Conservation (phyloP, 2,797 vertebrate genomes). For the Myiotriccus ornatus region DNA sequence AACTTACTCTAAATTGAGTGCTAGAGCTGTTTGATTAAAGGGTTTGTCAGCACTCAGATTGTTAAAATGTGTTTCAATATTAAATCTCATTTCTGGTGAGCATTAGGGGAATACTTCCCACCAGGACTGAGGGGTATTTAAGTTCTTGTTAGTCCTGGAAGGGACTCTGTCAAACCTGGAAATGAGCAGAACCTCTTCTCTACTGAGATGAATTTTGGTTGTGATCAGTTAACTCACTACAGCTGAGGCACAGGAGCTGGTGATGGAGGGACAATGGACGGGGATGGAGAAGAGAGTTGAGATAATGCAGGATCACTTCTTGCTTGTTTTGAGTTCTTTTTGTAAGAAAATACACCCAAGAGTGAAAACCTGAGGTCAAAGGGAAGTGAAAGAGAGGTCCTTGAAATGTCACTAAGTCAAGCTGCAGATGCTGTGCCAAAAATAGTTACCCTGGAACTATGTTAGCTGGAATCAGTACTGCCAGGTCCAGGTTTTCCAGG, state of each 20-base stretch:
- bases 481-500: not conserved
- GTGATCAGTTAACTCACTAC: not conserved
- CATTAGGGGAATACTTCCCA: not conserved
- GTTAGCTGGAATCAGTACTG: not conserved
- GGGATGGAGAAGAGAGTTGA: not conserved
- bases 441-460: not conserved
- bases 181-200: not conserved
- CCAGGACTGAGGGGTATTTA: not conserved
- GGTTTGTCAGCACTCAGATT: not conserved
- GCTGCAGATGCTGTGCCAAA: not conserved
- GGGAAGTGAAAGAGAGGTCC: not conserved
- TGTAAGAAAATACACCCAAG: not conserved
- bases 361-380: not conserved
- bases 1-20: not conserved
- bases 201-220: not conserved
- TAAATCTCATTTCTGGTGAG: not conserved
- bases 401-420: not conserved
- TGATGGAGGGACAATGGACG: not conserved
- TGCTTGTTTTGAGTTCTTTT: not conserved
- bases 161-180: not conserved
- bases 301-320: fast-evolving
- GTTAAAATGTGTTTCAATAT: not conserved
- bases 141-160: not conserved
- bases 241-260: not conserved
- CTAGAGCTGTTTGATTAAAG: constrained; percentile 16